Evolutionary conservation across 2,888 invertebrate species (phyloP), one percentile per base, ranked within the genome.

Genomic region (Anorthoa munda): DNA sequence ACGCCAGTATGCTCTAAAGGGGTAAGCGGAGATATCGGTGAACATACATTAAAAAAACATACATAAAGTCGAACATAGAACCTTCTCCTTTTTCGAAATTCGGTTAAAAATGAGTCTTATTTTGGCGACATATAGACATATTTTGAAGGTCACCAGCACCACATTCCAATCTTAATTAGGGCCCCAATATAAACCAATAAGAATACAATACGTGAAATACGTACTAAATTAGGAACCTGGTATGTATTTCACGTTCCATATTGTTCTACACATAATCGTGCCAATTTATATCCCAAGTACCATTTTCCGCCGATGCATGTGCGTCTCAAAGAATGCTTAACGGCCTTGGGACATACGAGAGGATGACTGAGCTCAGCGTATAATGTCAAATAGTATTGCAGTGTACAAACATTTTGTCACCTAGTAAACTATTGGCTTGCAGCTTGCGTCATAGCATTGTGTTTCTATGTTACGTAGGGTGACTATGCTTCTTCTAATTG

Each of bases 331-430:
- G 79, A 80, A 82, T 80, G 84, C 74, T 60, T 65, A 39, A 53
- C 77, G 85, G 79, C 91, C 91, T 91, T 91, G 89, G 78, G 50
- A 65, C 70, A 76, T 71, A 76, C 56, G 77, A 83, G 85, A 86
- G 75, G 85, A 88, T 88, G 86, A 79, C 70, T 78, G 72, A 83
- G 75, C 60, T 71, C 63, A 83, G 79, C 78, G 78, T 79, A 79
- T 92, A 95, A 95, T 95, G 95, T 91, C 94, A 94, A 89, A 87
- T 89, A 90, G 84, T 90, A 90, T 93, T 93, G 92, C 94, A 92
- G 74, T 21, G 90, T 92, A 90, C 84, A 90, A 93, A 91, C 91
- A 92, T 90, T 90, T 91, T 94, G 94, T 95, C 95, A 93, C 94
- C 92, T 89, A 92, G 90, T 92, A 92, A 92, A 92, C 93, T 94